Evolutionary conservation across 2,888 invertebrate species (phyloP), one percentile per base, ranked within the genome.

Genomic region (Conops quadrifasciatus): DNA sequence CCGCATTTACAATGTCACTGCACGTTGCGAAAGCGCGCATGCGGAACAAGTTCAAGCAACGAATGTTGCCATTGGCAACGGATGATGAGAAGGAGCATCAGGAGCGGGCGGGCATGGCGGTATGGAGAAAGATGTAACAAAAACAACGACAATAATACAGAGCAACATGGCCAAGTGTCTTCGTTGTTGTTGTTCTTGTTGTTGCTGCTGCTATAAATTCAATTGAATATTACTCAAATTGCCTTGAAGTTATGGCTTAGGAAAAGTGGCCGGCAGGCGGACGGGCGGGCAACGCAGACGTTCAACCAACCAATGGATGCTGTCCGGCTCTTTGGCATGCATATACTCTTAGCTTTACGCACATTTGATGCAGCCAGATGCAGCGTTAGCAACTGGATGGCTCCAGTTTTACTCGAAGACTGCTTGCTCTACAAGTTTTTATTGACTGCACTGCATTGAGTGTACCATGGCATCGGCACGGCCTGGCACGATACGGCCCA

Each of bases 191-290:
- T 63, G 63, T 63, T 47, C 43, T 43, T 47, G 51, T 66, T 47
- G n/a, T 16, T 59, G 59, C 30, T 58, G 45, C 49, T 66, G 76
- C 80, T 80, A 81, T 81, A 82, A 80, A 81, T 82, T 80, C 81
- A 80, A 81, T 81, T 82, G 80, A 79, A 82, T 81, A 82, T 81
- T 81, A 80, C 80, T 81, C 78, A 78, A 80, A 80, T 79, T 81
- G 78, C 79, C 77, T 78, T 77, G 59, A 51, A 21, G 71, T 67
- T 71, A 70, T 67, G 71, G 72, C 72, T 73, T 65, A 73, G 68
- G 11, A 24, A 47, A 43, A 56, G 49, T 49, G 49, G 24, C 53
- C 2, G 53, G 53, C 53, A 36, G 21, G 53, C 24, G 24, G 53
- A 24, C 4, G 13, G 53, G 19, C 49, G n/a, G 49, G 19, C 49